Evolutionary conservation across 2,888 invertebrate genomes (phyloP).

Genomic region (Lagria hirta): DNA sequence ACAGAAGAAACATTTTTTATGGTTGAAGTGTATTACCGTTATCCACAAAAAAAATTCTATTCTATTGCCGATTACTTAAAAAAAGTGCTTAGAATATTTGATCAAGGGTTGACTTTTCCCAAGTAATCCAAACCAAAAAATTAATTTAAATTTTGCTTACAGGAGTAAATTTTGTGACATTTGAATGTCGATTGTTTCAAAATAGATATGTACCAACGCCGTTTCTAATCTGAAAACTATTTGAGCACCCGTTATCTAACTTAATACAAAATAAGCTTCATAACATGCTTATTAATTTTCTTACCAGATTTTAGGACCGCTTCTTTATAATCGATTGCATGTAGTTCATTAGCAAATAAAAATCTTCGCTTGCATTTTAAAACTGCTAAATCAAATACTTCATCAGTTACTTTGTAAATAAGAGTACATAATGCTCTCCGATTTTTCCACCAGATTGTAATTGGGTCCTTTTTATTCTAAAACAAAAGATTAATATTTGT

Average conservation of each 20-base stretch:
- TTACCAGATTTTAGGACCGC: slow-evolving; percentile 4
- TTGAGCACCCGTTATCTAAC: background rate
- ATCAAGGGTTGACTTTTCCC: too few species aligned
- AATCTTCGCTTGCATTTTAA: slow-evolving; percentile 52
- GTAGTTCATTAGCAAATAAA: slow-evolving; percentile 6
- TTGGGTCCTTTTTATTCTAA: slow-evolving; percentile 9
- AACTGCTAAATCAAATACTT: slow-evolving; percentile 57
- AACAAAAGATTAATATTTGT: background rate
- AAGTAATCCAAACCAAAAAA: too few species aligned
- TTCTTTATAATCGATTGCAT: slow-evolving; percentile 1
- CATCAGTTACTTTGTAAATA: slow-evolving; percentile 55
- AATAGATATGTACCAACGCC: too few species aligned
- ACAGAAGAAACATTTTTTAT: too few species aligned
- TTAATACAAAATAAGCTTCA: slow-evolving; percentile 1
- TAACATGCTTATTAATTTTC: background rate
- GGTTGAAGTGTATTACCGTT: too few species aligned
- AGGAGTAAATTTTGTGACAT: too few species aligned
- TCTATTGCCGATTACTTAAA: too few species aligned
- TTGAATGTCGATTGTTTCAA: too few species aligned
- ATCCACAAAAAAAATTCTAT: too few species aligned
- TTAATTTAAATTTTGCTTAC: too few species aligned
- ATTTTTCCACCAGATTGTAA: slow-evolving; percentile 21
- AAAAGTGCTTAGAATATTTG: too few species aligned
- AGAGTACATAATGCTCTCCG: slow-evolving; percentile 50
- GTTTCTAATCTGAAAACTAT: too few species aligned